phyloP scores from a whole-genome alignment of 2,113 vertebrate genomes.

The Saimiri boliviensis region DNA sequence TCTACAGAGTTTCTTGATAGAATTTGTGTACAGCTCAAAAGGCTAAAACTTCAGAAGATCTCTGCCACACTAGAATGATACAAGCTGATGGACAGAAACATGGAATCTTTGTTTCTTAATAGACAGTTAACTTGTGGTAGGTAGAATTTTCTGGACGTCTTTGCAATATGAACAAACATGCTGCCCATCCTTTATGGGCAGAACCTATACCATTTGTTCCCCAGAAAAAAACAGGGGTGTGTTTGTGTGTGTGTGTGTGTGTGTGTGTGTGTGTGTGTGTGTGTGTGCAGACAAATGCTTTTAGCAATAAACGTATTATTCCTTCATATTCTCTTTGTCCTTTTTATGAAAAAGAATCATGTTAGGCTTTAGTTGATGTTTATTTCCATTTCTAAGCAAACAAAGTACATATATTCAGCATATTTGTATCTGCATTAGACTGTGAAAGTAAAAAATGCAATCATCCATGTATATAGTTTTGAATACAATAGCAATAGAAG shows the following conservation, averaged over 20 bases:
- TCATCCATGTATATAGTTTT: neutral
- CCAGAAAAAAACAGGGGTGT: neutral
- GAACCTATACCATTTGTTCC: neutral
- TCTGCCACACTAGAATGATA: neutral
- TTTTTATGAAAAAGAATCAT: neutral
- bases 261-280: neutral
- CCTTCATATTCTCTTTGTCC: neutral
- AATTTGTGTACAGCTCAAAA: neutral
- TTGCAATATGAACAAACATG: neutral
- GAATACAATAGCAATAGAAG: neutral
- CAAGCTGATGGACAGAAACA: neutral
- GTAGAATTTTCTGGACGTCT: neutral
- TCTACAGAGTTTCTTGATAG: neutral
- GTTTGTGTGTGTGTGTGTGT: neutral
- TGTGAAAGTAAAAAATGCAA: neutral
- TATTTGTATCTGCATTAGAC: neutral
- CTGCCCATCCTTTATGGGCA: neutral
- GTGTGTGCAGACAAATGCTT: neutral
- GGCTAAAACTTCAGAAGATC: neutral
- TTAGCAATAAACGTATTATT: neutral
- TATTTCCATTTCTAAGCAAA: slow-evolving; percentile 19
- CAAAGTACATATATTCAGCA: neutral
- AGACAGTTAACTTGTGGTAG: neutral
- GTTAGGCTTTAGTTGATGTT: neutral
- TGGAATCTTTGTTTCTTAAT: neutral